Conservation (phyloP, 2,797 vertebrate species). For the Otolemur crassicaudatus region DNA sequence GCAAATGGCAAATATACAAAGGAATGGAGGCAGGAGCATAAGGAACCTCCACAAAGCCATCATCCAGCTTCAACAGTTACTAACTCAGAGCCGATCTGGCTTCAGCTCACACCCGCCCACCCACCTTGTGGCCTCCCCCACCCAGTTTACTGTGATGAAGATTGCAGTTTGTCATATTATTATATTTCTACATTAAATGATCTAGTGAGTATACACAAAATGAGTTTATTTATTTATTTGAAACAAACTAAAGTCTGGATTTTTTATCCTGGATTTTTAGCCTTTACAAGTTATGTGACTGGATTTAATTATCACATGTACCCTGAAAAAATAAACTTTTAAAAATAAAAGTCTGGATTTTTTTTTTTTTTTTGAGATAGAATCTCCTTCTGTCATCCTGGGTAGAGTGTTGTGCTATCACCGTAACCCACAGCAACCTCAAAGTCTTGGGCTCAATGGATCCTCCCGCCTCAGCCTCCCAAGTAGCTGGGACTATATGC, state of each 20-base stretch:
- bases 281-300: too few species aligned
- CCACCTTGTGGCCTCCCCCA: not conserved
- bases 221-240: not conserved
- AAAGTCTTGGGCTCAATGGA: too few species aligned
- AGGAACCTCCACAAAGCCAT: accelerated
- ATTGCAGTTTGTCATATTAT: not conserved
- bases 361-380: too few species aligned
- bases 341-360: not conserved
- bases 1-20: not conserved
- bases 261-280: too few species aligned
- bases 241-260: not conserved
- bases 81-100: not conserved
- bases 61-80: not conserved
- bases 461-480: too few species aligned
- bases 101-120: not conserved
- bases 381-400: too few species aligned
- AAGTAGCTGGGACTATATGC: too few species aligned
- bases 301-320: too few species aligned
- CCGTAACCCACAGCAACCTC: too few species aligned
- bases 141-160: not conserved
- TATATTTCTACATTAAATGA: not conserved
- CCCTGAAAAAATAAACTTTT: too few species aligned
- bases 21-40: accelerated
- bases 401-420: too few species aligned
- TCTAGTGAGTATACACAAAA: not conserved